phyloP scores from a whole-genome alignment of 2,797 vertebrate genomes.

The Rhabdomys pumilio region DNA sequence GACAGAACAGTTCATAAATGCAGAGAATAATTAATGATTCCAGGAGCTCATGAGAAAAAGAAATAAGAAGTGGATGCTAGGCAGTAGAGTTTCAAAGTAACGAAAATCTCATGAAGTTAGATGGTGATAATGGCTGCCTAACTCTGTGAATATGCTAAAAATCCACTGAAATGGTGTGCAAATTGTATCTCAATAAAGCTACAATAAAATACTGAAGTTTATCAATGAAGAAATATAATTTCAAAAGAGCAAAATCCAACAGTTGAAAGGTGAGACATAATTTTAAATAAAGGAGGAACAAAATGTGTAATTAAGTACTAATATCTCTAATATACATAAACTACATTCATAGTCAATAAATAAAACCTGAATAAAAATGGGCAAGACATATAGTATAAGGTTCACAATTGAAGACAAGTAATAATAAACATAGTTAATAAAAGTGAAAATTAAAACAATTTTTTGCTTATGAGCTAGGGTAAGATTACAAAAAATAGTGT shows the following conservation, averaged over 20 bases:
- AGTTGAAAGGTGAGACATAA: neutral
- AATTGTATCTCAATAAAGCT: neutral
- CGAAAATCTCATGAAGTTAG: neutral
- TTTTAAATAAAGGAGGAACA: neutral
- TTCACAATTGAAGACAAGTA: neutral
- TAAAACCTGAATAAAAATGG: neutral
- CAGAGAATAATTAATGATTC: neutral
- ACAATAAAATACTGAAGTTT: slow-evolving; percentile 3
- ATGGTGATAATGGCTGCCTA: neutral
- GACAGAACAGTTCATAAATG: neutral
- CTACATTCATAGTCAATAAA: neutral
- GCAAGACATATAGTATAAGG: neutral
- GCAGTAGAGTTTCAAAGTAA: neutral
- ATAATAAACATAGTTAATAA: neutral
- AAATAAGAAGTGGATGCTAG: neutral
- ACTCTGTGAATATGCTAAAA: neutral
- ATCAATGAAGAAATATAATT: neutral
- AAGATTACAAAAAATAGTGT: neutral
- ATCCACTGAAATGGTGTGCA: neutral
- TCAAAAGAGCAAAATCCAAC: neutral
- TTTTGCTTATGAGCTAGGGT: neutral
- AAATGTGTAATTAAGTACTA: neutral
- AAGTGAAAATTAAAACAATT: neutral
- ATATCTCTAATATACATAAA: slow-evolving; percentile 15
- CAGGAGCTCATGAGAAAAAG: neutral